A percentile compares a stretch with the other conserved stretches of the same genome.
phyloP scores from a whole-genome alignment of 2,797 vertebrate genomes.

The Geotrypetes seraphini region DNA sequence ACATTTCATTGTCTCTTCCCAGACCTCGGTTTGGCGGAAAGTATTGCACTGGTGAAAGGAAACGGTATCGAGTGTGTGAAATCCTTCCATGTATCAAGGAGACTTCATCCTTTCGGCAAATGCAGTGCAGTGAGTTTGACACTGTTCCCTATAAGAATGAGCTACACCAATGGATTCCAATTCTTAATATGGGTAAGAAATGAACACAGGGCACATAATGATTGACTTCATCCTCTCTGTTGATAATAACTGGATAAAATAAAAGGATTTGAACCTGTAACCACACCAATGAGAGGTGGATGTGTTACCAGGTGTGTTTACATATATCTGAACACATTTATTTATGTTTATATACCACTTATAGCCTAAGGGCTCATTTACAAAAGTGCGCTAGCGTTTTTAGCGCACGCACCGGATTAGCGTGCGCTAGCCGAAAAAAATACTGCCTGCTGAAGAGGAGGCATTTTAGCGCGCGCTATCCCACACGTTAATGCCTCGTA shows the following conservation, averaged over 20 bases:
- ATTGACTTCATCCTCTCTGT: not conserved
- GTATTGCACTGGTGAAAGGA: constrained; percentile 90
- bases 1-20: too few relatives aligned
- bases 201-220: accelerated
- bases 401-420: too few relatives aligned
- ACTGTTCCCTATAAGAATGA: constrained; percentile 85
- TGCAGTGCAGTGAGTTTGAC: constrained; percentile 96
- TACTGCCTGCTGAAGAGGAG: too few relatives aligned
- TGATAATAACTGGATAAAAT: accelerated
- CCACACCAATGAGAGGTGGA: too few relatives aligned
- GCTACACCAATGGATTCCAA: constrained; percentile 82
- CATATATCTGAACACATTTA: too few relatives aligned
- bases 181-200: constrained; percentile 64
- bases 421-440: too few relatives aligned
- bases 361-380: too few relatives aligned
- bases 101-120: constrained; percentile 78
- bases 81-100: constrained; percentile 59
- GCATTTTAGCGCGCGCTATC: too few relatives aligned
- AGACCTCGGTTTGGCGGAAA: constrained; percentile 91
- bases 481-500: too few relatives aligned
- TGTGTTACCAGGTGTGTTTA: too few relatives aligned
- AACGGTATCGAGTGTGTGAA: constrained; percentile 83
- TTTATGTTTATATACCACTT: too few relatives aligned
- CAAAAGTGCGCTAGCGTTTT: too few relatives aligned
- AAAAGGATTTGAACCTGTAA: not conserved